These are phyloP conservation scores for Zaprionus lineosus DNA, from an alignment of 2,888 invertebrate species.

Conservation along the genomic window DNA sequence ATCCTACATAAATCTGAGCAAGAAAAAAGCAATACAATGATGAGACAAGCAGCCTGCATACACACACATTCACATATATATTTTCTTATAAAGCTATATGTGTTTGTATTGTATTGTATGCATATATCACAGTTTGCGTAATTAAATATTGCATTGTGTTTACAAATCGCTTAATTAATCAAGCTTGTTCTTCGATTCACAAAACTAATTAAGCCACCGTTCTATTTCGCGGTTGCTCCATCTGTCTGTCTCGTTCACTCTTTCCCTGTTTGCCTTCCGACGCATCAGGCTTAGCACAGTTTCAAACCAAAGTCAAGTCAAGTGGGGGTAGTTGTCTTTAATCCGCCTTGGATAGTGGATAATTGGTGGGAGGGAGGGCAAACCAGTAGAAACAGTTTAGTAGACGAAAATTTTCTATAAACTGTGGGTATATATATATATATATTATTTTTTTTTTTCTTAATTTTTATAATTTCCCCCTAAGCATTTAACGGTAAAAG, in stretches of 20 bases:
- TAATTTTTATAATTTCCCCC: no score
- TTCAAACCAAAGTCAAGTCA: constrained; percentile 23
- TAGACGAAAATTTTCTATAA: constrained; percentile 26
- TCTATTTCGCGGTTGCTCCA: not conserved
- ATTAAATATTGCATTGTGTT: constrained; percentile 65
- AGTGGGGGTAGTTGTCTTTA: constrained; percentile 8
- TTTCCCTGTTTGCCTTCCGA: not conserved
- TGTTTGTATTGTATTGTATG: no score
- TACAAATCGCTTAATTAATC: constrained; percentile 70
- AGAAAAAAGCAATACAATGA: constrained; percentile 30
- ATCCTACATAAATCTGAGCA: constrained; percentile 28
- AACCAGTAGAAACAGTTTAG: constrained; percentile 22
- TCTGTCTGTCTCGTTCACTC: not conserved
- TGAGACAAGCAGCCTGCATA: constrained; percentile 29
- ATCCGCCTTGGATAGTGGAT: not conserved
- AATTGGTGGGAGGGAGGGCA: no score
- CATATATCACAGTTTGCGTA: no score
- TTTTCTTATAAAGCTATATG: not conserved
- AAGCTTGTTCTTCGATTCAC: no score
- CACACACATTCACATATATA: not conserved
- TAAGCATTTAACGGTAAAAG: constrained; percentile 28
- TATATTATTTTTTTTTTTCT: not conserved
- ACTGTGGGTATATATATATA: not conserved
- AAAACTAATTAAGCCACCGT: no score
- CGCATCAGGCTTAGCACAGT: constrained; percentile 36